Conservation (phyloP, 2,797 vertebrate genomes). For the Leptoclinus maculatus region DNA sequence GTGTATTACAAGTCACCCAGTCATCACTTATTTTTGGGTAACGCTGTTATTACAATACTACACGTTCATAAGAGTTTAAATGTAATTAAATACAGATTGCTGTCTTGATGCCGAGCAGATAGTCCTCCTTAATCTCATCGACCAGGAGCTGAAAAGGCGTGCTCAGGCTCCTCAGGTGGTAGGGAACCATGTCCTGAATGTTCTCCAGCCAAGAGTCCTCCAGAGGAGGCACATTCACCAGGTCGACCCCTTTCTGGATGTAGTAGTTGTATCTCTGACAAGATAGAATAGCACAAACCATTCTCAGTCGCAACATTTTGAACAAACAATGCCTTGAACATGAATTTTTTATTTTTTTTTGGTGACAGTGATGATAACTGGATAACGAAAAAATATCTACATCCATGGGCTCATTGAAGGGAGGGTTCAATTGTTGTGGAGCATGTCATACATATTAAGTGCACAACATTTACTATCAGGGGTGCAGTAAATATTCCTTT, state of each 20-base stretch:
- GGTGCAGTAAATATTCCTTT: not conserved
- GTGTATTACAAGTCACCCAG: not conserved
- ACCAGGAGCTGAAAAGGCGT: slow-evolving; percentile 76
- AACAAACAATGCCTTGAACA: slow-evolving; percentile 11
- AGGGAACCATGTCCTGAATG: slow-evolving; percentile 82
- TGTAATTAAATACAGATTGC: slow-evolving; percentile 64
- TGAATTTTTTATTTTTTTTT: not conserved
- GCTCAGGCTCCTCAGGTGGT: slow-evolving; percentile 76
- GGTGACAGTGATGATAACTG: not conserved
- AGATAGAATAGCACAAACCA: slow-evolving; percentile 1
- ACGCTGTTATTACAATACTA: not conserved
- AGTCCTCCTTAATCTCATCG: slow-evolving; percentile 89
- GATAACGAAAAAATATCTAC: not conserved
- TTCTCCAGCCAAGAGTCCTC: slow-evolving; percentile 87
- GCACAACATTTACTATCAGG: not conserved
- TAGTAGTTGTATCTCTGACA: slow-evolving; percentile 87
- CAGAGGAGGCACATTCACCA: slow-evolving; percentile 84
- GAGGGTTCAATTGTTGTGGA: not conserved
- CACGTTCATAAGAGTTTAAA: not conserved
- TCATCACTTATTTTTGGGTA: not conserved
- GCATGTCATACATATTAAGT: not conserved
- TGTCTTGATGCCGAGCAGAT: slow-evolving; percentile 86
- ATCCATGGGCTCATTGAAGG: not conserved
- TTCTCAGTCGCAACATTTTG: not conserved
- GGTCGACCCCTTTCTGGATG: slow-evolving; percentile 86